Evolutionary conservation across 1,140 invertebrate genomes (phyloP).

Genomic region (Eubasilissa regina): DNA sequence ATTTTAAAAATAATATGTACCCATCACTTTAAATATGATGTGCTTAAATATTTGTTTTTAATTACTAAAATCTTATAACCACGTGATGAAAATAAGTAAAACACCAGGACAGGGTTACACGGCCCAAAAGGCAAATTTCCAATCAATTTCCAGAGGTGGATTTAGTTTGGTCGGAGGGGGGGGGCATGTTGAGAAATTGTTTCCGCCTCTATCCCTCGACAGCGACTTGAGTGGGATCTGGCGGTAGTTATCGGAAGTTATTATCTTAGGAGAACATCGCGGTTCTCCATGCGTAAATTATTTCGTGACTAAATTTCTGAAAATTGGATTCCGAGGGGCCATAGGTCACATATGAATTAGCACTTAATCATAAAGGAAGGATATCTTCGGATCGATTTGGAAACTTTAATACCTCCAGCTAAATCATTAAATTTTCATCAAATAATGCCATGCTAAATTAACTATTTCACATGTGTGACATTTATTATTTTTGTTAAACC

Average conservation of each 20-base stretch:
- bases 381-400: conserved; percentile 11
- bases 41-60: too few species aligned
- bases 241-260: conserved; percentile 40
- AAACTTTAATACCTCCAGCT: neutral
- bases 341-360: conserved; percentile 30
- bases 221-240: conserved; percentile 40
- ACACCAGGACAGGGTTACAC: conserved; percentile 26
- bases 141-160: conserved; percentile 57
- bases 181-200: conserved; percentile 45
- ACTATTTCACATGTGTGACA: too few species aligned
- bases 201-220: conserved; percentile 36
- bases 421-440: too few species aligned
- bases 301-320: conserved; percentile 39
- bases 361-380: conserved; percentile 21
- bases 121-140: conserved; percentile 58
- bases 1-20: too few species aligned
- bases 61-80: too few species aligned
- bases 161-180: conserved; percentile 39
- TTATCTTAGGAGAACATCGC: conserved; percentile 42
- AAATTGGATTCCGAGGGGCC: conserved; percentile 30
- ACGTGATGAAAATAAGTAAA: too few species aligned
- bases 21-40: too few species aligned
- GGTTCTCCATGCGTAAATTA: conserved; percentile 41
- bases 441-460: too few species aligned
- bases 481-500: too few species aligned